Base-by-base conservation (phyloP, 1,140 invertebrate genomes). In the Zaprionus davidi region DNA sequence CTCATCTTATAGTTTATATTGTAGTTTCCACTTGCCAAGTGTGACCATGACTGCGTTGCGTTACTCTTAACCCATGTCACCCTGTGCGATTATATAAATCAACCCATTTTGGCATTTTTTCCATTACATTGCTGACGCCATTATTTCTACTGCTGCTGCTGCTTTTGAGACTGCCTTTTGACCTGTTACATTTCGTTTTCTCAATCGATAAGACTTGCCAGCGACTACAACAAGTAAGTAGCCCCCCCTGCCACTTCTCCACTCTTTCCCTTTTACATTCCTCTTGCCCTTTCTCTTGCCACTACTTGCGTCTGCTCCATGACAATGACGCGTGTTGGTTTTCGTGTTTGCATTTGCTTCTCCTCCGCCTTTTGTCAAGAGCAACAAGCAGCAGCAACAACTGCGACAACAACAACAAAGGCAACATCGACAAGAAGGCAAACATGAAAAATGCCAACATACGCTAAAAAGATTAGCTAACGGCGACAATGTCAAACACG, bases 391-490 rank as follows among this genome's bases (percentile, higher is more conserved):
- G 17, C 57, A 56, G 34, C 49, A 36, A 26, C 57, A 69, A 49
- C 57, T 55, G 38, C 59, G 71, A 82, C 59, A 80, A 58, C 71
- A 65, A 62, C 62, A 77, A 56, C 58, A 57, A 68, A 56, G 36
- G 38, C 74, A 49, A 77, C 60, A 68, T 46, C 66, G 57, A 82
- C 79, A 87, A 87, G 76, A 78, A 74, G 83, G 84, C 85, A 88
- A 88, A 88, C 84, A 88, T 88, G 84, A 87, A 90, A 86, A 88
- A 88, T 88, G 84, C 85, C 84, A 88, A 88, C 84, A 88, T 88
- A 90, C 84, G 84, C 84, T 88, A 88, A 88, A 88, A 88, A 88
- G 84, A 88, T 88, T 88, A 88, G 84, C 84, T 84, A 88, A 90
- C 81, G 85, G 84, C 84, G 81, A 88, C 85, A 88, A 88, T 88